Evolutionary conservation across 2,888 invertebrate genomes (phyloP), one percentile per base, ranked within the genome.

Genomic region (Druceiella hillmani): DNA sequence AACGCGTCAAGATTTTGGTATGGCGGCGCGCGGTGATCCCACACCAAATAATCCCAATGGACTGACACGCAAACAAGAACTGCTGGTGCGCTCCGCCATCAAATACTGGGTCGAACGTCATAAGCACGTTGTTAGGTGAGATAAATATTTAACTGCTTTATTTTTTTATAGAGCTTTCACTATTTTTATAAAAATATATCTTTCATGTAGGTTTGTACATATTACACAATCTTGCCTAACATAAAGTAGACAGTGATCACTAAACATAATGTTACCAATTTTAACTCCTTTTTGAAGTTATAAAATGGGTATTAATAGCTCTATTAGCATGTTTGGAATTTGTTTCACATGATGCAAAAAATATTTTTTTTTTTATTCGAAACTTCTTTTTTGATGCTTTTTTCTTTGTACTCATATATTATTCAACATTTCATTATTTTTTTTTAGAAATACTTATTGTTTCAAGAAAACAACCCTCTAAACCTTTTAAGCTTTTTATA

Each of bases 81-180:
- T 87, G 66, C 71, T 89, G 62, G 88, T 89, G 2, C 73, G 89
- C 47, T 88, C 87, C 17, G 87, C 89, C 11, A 90, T 89, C 52
- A 89, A 88, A 54, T 89, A 90, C 55, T 90, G 89, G 89, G 89
- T 90, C 16, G 89, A 90, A 55, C 68, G 89, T 24, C 89, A 90
- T 57, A 90, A 89, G 62, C 89, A 89, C 55, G 84, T 89, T 36
- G 89, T 89, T 27, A 82, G 87, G 89, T 88, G 57, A 64, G 66
- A 52, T 25, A 17, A 12, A 17, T 16, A 11, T n/a, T n/a, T n/a
- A n/a, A n/a, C n/a, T n/a, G n/a, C n/a, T n/a, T n/a, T n/a, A n/a
- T n/a, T n/a, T n/a, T n/a, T n/a, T n/a, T n/a, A n/a, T n/a, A n/a
- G n/a, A n/a, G n/a, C n/a, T n/a, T n/a, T n/a, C n/a, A n/a, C n/a